These are phyloP conservation scores for Euura lappo DNA, from an alignment of 1,140 invertebrate genomes.

Conservation along the genomic window DNA sequence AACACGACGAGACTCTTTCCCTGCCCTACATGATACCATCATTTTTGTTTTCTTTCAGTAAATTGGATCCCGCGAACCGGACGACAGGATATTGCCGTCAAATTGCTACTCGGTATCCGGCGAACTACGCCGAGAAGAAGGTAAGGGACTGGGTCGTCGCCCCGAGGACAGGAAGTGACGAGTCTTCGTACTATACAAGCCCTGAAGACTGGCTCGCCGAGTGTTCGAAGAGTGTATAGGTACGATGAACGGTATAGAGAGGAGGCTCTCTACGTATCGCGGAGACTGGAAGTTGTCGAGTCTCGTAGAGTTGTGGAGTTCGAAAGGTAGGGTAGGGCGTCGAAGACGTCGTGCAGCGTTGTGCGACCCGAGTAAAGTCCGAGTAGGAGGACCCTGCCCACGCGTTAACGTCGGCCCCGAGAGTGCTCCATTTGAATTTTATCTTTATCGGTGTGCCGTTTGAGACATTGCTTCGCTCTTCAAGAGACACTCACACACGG, in stretches of 20 bases:
- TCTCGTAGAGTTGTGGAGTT: no score
- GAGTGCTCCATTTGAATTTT: slow-evolving; percentile 7
- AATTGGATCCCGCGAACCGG: no score
- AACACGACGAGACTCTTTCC: neutral
- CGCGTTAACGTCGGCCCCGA: neutral
- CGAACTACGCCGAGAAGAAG: no score
- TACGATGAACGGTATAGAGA: neutral
- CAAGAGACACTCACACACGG: no score
- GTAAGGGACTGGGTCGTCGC: neutral
- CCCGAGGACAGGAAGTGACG: slow-evolving; percentile 2
- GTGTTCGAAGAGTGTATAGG: neutral
- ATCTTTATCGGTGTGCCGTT: slow-evolving; percentile 6
- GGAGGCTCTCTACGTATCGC: neutral
- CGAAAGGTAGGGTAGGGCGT: neutral
- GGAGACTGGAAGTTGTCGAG: neutral
- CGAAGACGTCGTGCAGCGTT: neutral
- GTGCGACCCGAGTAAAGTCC: neutral
- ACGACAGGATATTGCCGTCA: no score
- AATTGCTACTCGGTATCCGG: no score
- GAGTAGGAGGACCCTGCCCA: slow-evolving; percentile 1
- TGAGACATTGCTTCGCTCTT: slow-evolving; percentile 1
- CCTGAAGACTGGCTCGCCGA: neutral
- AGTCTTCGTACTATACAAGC: neutral
- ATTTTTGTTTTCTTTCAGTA: neutral
- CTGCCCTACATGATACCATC: neutral